phyloP scores from a whole-genome alignment of 2,888 invertebrate species.

The Kuschelorhynchus macadamiae region DNA sequence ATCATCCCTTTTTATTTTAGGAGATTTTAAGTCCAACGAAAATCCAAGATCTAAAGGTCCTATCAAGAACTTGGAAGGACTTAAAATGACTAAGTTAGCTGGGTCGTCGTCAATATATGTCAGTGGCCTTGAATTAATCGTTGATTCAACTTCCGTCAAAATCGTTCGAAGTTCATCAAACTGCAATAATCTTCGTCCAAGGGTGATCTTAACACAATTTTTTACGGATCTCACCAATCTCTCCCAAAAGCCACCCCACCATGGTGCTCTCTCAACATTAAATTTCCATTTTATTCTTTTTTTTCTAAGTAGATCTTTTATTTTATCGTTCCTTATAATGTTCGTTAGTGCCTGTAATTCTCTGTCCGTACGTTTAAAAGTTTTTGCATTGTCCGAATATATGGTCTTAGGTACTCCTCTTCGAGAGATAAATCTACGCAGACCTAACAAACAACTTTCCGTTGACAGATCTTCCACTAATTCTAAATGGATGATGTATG shows the following conservation, averaged over 20 bases:
- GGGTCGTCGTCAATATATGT: too few relatives aligned
- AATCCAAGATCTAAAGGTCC: too few relatives aligned
- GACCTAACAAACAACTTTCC: too few relatives aligned
- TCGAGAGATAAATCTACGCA: too few relatives aligned
- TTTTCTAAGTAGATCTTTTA: not conserved
- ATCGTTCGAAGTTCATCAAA: too few relatives aligned
- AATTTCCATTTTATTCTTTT: not conserved
- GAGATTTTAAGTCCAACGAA: too few relatives aligned
- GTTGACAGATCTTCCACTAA: too few relatives aligned
- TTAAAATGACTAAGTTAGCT: too few relatives aligned
- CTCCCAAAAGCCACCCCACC: slow-evolving; percentile 13
- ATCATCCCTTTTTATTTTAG: too few relatives aligned
- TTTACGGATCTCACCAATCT: not conserved
- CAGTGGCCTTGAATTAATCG: too few relatives aligned
- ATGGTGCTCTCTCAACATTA: slow-evolving; percentile 6
- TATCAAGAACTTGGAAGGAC: too few relatives aligned
- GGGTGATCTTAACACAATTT: not conserved
- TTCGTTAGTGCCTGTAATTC: not conserved
- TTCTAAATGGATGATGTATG: too few relatives aligned
- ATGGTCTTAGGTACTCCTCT: not conserved
- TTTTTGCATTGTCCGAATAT: not conserved
- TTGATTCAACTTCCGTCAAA: not conserved
- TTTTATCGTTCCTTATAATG: not conserved
- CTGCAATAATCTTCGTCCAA: not conserved
- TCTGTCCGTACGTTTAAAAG: not conserved